Base-by-base conservation (phyloP, 2,113 vertebrate species). In the Pithys albifrons region DNA sequence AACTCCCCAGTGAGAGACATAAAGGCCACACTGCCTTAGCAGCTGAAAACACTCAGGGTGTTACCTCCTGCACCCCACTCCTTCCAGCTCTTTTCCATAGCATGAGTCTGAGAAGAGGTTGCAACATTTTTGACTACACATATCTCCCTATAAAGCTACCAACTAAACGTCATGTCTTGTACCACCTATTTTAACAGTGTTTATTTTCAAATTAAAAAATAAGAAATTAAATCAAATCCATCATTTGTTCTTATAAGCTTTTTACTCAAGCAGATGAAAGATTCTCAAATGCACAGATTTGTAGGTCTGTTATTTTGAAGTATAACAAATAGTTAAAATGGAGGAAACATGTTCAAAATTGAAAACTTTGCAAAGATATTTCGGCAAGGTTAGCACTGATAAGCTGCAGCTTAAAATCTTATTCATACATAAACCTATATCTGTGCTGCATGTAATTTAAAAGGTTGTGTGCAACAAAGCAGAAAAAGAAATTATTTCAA, bases 401-500 rank as follows among this genome's bases (percentile, higher is more conserved):
- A 96, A 95, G 70, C 74, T 90, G 41, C 79, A 93, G 78, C 69
- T 94, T 91, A 96, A 96, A 97, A 54, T 52, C 33, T 96, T 97
- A 94, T 98, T 97, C 91, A 94, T 82, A 97, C 16, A 62, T 29
- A 95, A 95, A 84, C 54, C 66, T 89, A 9, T 83, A 77, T 95
- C 73, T 95, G 25, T 86, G 54, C 84, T 85, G 41, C 33, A 85
- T 65, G 66, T 61, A 82, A 77, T 97, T 97, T 93, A 95, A 97
- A 98, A 97, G 94, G 81, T 93, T 97, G 70, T 91, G 91, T 93
- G 92, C 93, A 97, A 48, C 72, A 94, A 85, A 96, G 95, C 83
- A 96, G 83, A 96, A 96, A 97, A 96, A 96, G 22, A 96, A 97
- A 97, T 98, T 93, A 91, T 95, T 94, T 97, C 95, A 93, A 79